These are phyloP conservation scores for Myiothlypis chrysogaster DNA, from an alignment of 2,797 vertebrate genomes.

Conservation along the genomic window DNA sequence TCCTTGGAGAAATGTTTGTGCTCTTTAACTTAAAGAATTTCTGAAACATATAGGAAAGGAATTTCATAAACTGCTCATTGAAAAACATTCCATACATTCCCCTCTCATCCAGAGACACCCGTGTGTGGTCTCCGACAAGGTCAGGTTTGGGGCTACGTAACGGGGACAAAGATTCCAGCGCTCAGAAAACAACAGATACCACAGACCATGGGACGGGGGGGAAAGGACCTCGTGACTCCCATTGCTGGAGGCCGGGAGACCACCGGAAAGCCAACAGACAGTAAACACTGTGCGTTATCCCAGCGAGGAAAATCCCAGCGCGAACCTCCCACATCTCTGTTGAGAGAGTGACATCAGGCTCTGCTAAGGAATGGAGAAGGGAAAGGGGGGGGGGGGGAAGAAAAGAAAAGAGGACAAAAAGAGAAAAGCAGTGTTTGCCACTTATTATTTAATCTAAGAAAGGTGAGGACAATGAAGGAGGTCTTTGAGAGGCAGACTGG, in stretches of 20 bases:
- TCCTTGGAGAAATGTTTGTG: conserved; percentile 61
- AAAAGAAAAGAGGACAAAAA: background rate
- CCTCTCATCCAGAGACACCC: conserved; percentile 70
- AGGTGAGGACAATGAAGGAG: background rate
- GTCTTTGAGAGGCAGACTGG: background rate
- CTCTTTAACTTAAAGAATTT: conserved; percentile 66
- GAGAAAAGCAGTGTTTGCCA: background rate
- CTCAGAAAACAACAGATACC: conserved; percentile 60
- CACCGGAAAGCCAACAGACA: conserved; percentile 59
- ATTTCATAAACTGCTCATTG: conserved; percentile 74
- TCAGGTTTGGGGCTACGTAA: conserved; percentile 66
- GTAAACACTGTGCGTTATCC: conserved; percentile 50
- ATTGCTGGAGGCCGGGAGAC: conserved; percentile 40
- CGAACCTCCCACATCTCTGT: conserved; percentile 19
- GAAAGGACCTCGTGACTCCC: conserved; percentile 38
- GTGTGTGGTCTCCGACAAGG: conserved; percentile 74
- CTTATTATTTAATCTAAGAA: background rate
- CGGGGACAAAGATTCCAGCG: conserved; percentile 64
- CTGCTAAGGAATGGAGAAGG: background rate
- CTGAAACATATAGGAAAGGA: conserved; percentile 70
- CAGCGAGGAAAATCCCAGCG: conserved; percentile 29
- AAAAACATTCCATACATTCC: conserved; percentile 76
- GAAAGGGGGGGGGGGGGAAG: accelerated
- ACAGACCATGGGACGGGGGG: background rate
- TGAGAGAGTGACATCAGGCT: conserved; percentile 45